Conservation (phyloP, 2,888 invertebrate species). For the Leucophenga montana region DNA sequence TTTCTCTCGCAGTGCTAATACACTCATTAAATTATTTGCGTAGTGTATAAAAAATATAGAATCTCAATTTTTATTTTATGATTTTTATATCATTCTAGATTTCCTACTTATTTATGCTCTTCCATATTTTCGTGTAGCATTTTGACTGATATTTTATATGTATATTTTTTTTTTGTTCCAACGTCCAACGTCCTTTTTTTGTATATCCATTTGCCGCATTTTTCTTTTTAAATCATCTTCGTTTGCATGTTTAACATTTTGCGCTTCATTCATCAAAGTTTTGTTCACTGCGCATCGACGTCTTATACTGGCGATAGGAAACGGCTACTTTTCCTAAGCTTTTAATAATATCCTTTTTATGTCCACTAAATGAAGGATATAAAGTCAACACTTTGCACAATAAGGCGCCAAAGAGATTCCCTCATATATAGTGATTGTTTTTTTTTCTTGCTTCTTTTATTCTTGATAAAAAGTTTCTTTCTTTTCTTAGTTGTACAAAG, state of each 20-base stretch:
- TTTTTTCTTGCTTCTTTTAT: constrained; percentile 51
- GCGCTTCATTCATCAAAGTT: constrained; percentile 31
- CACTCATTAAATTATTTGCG: too few species aligned
- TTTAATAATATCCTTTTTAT: constrained; percentile 69
- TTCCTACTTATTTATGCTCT: not conserved
- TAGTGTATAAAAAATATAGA: not conserved
- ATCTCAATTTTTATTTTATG: constrained; percentile 1
- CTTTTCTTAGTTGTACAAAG: constrained; percentile 14
- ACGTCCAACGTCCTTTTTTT: constrained; percentile 19
- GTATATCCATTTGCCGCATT: not conserved
- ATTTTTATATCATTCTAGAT: constrained; percentile 15
- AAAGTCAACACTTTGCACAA: constrained; percentile 68
- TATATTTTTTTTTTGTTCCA: not conserved
- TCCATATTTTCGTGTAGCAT: not conserved
- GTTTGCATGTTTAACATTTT: constrained; percentile 36
- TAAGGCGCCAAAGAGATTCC: constrained; percentile 53
- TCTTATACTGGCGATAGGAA: constrained; percentile 42
- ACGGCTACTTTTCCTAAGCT: constrained; percentile 66
- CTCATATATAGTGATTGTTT: not conserved
- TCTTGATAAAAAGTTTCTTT: constrained; percentile 36
- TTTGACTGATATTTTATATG: constrained; percentile 16
- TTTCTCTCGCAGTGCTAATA: too few species aligned
- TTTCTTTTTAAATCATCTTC: not conserved
- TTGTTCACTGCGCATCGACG: not conserved
- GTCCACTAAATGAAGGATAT: constrained; percentile 68